Conservation (phyloP, 2,888 invertebrate genomes). For the Strigamia transsilvanica region DNA sequence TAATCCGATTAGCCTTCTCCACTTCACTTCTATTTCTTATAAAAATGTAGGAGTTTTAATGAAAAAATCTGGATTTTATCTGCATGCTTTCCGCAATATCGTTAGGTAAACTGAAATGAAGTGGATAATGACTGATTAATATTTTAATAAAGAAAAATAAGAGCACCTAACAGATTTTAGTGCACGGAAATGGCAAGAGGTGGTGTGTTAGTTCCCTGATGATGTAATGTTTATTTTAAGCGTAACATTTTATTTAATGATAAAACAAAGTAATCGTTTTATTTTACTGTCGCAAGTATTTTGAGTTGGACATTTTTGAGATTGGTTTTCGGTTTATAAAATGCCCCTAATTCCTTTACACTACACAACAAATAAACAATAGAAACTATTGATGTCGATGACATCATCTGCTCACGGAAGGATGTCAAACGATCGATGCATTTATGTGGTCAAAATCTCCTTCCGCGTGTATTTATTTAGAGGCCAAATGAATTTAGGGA, state of each 20-base stretch:
- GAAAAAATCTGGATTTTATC: neutral
- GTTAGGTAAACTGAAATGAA: constrained; percentile 3
- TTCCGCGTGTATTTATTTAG: too few species aligned
- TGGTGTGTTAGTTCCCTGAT: neutral
- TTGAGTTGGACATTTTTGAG: neutral
- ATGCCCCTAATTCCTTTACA: constrained; percentile 5
- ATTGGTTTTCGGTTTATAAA: neutral
- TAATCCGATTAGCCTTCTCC: neutral
- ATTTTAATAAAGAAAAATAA: neutral
- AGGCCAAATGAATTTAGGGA: neutral
- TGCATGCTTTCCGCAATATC: neutral
- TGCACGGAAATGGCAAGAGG: neutral
- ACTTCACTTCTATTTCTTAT: neutral
- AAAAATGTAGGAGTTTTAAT: neutral
- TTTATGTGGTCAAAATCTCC: neutral
- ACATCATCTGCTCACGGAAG: constrained; percentile 15
- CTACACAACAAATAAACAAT: neutral
- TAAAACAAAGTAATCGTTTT: constrained; percentile 1
- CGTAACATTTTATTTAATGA: neutral
- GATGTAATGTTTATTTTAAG: constrained; percentile 44
- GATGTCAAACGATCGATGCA: constrained; percentile 1
- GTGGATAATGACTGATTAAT: neutral
- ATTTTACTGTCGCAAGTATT: neutral
- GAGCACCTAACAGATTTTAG: neutral
- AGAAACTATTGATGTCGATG: constrained; percentile 6